phyloP scores from a whole-genome alignment of 2,113 vertebrate species.

The Tyto alba region DNA sequence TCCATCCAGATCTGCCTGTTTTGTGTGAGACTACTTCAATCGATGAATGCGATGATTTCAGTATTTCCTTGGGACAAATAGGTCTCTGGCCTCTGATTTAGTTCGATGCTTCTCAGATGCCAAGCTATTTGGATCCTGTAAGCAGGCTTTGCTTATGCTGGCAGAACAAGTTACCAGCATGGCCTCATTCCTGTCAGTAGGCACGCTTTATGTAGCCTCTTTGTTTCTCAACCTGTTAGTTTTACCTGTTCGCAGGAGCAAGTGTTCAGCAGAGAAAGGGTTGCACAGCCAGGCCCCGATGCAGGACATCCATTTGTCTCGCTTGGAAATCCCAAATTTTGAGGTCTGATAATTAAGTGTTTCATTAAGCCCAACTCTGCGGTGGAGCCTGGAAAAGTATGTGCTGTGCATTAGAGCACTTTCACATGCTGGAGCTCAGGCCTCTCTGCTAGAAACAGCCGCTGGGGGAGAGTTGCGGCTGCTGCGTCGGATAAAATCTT shows the following conservation, averaged over 20 bases:
- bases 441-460: not conserved
- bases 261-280: not conserved
- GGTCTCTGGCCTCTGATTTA: not conserved
- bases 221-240: not conserved
- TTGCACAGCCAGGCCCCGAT: not conserved
- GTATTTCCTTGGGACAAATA: not conserved
- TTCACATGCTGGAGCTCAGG: not conserved
- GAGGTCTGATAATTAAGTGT: slow-evolving; percentile 42
- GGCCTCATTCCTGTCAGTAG: not conserved
- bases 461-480: not conserved
- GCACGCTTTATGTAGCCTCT: not conserved
- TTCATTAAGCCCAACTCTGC: slow-evolving; percentile 3
- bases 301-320: not conserved
- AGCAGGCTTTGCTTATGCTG: not conserved
- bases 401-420: not conserved
- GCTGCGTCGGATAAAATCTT: not conserved
- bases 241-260: not conserved
- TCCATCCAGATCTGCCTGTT: not conserved
- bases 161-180: not conserved
- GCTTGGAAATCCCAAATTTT: not conserved
- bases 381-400: slow-evolving; percentile 12
- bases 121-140: not conserved
- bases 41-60: not conserved
- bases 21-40: not conserved
- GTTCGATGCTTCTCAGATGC: not conserved